Conservation (phyloP, 2,113 vertebrate species). For the Grallaria varia region DNA sequence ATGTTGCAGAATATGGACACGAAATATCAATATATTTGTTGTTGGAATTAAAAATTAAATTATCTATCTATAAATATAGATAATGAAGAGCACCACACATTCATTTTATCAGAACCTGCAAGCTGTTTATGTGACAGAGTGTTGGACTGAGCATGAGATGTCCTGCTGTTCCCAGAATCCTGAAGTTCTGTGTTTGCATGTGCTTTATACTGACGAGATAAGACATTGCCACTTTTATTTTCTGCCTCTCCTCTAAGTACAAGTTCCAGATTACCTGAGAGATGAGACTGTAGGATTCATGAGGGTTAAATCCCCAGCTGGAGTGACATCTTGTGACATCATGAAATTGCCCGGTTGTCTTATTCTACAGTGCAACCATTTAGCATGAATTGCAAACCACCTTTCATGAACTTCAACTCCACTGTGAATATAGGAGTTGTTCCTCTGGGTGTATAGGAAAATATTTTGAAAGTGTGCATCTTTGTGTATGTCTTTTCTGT, state of each 20-base stretch:
- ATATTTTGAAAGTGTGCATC: not conserved
- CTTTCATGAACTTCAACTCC: not conserved
- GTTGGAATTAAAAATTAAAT: not conserved
- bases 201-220: not conserved
- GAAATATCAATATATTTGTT: not conserved
- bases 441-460: not conserved
- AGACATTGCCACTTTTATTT: not conserved
- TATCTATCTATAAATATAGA: not conserved
- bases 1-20: not conserved
- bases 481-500: not conserved
- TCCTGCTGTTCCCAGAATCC: not conserved
- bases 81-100: not conserved
- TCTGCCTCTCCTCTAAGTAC: not conserved
- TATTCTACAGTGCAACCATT: not conserved
- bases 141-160: not conserved
- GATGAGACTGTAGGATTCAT: not conserved
- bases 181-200: not conserved
- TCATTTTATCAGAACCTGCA: not conserved
- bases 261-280: not conserved
- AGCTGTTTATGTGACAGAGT: not conserved
- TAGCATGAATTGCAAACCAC: not conserved
- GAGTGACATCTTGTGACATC: not conserved
- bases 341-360: not conserved
- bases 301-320: not conserved
- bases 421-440: not conserved